Percentiles rank a stretch among this genome's conserved stretches.
phyloP scores from a whole-genome alignment of 2,888 invertebrate species.

The Hoplodrina blanda region DNA sequence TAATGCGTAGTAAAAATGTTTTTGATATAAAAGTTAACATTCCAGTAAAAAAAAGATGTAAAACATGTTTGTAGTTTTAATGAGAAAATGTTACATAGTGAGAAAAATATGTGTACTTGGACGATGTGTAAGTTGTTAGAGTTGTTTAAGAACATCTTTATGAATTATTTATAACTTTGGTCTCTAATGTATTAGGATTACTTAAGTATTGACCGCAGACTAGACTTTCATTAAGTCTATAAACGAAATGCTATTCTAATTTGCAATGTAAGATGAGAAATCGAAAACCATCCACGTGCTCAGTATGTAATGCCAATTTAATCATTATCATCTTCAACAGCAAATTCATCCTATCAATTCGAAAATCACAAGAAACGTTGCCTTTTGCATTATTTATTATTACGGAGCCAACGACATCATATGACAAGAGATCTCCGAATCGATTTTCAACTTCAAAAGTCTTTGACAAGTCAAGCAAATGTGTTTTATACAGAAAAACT shows the following conservation, averaged over 20 bases:
- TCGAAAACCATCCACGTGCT: not conserved
- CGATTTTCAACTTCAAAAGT: conserved; percentile 42
- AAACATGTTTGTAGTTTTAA: conserved; percentile 25
- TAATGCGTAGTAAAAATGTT: conserved; percentile 25
- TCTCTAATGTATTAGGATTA: not conserved
- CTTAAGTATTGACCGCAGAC: too few species aligned
- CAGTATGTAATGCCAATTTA: too few species aligned
- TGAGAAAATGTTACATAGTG: conserved; percentile 22
- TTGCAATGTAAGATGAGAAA: not conserved
- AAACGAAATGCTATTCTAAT: not conserved
- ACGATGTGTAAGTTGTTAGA: conserved; percentile 4
- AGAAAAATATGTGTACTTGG: not conserved
- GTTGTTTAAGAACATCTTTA: not conserved
- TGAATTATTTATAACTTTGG: not conserved
- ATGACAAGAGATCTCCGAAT: conserved; percentile 23
- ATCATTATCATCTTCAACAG: too few species aligned
- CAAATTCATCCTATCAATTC: not conserved
- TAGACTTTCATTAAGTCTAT: not conserved
- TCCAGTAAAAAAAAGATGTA: conserved; percentile 22
- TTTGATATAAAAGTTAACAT: not conserved
- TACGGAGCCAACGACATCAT: conserved; percentile 9
- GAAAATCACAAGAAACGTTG: conserved; percentile 10
- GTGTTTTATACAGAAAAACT: conserved; percentile 54
- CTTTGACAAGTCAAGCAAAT: conserved; percentile 63
- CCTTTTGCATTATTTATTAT: conserved; percentile 22